Evolutionary conservation across 2,888 invertebrate species (phyloP).

Genomic region (Andricus quercusramuli): DNA sequence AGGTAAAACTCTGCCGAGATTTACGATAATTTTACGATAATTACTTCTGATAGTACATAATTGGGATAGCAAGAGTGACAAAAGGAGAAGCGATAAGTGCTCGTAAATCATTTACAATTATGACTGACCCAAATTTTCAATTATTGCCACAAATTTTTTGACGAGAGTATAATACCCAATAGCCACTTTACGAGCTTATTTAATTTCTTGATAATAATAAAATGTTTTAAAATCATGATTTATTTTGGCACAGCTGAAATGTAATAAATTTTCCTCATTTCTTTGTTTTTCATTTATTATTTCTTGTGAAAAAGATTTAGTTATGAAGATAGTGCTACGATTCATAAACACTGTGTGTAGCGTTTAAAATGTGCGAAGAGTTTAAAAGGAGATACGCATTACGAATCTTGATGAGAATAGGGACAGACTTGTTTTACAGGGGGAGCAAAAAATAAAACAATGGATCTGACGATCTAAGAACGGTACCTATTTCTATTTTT

Average conservation of each 20-base stretch:
- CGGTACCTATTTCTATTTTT: background rate
- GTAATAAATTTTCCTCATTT: background rate
- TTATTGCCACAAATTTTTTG: background rate
- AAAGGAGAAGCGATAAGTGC: constrained; percentile 11
- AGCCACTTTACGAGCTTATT: background rate
- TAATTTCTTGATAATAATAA: background rate
- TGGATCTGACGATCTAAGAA: background rate
- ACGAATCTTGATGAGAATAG: constrained; percentile 5
- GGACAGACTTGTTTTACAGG: background rate
- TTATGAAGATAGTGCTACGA: background rate
- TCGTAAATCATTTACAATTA: constrained; percentile 33
- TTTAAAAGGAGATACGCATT: constrained; percentile 1
- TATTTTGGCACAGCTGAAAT: background rate
- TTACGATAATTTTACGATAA: constrained; percentile 31
- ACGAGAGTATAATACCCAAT: background rate
- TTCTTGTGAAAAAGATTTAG: background rate
- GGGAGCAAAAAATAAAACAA: background rate
- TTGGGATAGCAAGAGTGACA: constrained; percentile 36
- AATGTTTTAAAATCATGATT: background rate
- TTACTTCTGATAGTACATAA: constrained; percentile 34
- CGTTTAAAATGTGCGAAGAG: background rate
- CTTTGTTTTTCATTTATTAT: background rate
- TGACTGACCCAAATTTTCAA: constrained; percentile 28
- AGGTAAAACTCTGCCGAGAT: background rate
- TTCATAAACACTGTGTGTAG: background rate